Evolutionary conservation across 2,113 vertebrate genomes (phyloP).

Genomic region (Hydrochoerus hydrochaeris): DNA sequence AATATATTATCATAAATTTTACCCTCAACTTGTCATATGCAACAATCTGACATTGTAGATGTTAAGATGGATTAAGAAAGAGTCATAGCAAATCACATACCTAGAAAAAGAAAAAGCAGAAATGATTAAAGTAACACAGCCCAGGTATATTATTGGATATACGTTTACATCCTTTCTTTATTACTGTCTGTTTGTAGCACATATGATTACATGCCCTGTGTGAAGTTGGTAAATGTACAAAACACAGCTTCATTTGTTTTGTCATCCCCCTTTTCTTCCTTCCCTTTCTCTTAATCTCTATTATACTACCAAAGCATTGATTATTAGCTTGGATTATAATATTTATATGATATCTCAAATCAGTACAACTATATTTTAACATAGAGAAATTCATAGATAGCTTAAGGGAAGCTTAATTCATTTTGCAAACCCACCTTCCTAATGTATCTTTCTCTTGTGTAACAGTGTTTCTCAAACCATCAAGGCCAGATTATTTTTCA

Average conservation of each 20-base stretch:
- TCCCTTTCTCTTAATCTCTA: neutral
- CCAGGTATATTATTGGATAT: neutral
- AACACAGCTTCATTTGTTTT: neutral
- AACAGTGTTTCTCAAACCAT: neutral
- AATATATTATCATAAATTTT: neutral
- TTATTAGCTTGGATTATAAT: neutral
- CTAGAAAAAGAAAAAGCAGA: neutral
- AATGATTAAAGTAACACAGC: rapidly evolving
- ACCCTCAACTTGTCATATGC: neutral
- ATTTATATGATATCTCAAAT: neutral
- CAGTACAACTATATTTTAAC: neutral
- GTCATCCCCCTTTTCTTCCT: neutral
- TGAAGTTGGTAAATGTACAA: neutral
- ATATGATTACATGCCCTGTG: neutral
- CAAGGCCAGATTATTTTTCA: neutral
- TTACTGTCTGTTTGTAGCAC: neutral
- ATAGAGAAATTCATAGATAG: neutral
- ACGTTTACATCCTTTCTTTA: neutral
- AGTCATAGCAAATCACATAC: neutral
- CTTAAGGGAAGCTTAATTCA: neutral
- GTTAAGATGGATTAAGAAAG: neutral
- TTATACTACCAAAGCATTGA: neutral
- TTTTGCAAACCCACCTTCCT: neutral
- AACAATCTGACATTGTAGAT: neutral
- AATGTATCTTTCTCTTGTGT: neutral